Conservation (phyloP, 2,797 vertebrate species). For the Etheostoma perlongum region DNA sequence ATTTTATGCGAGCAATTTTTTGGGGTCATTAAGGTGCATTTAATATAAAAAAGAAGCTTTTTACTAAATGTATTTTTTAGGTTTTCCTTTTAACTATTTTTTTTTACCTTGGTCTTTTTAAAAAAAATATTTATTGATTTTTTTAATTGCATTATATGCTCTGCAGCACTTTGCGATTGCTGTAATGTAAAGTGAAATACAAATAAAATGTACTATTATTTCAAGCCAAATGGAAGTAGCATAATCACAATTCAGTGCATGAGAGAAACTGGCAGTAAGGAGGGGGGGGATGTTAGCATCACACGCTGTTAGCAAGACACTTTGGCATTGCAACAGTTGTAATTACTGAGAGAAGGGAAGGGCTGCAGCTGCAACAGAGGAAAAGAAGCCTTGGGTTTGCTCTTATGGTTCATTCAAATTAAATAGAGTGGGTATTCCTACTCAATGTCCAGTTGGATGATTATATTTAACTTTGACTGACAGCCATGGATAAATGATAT, state of each 20-base stretch:
- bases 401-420: slow-evolving; percentile 31
- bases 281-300: slow-evolving; percentile 17
- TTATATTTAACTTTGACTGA: neutral
- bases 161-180: no score
- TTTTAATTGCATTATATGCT: no score
- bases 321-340: slow-evolving; percentile 40
- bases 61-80: no score
- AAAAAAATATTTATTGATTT: no score
- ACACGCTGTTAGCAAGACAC: slow-evolving; percentile 38
- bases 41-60: no score
- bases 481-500: neutral
- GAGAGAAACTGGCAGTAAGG: slow-evolving; percentile 30
- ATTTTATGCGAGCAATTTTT: slow-evolving; percentile 16
- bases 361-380: slow-evolving; percentile 44
- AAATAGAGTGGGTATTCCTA: slow-evolving; percentile 14
- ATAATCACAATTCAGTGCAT: slow-evolving; percentile 40
- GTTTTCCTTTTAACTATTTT: no score
- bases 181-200: no score
- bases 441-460: slow-evolving; percentile 11
- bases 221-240: slow-evolving; percentile 36
- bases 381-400: slow-evolving; percentile 32
- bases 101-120: no score
- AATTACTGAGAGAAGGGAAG: slow-evolving; percentile 51
- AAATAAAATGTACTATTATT: neutral
- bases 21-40: slow-evolving; percentile 24